Evolutionary conservation across 1,140 invertebrate species (phyloP).

Genomic region (Mactra quadrangularis): DNA sequence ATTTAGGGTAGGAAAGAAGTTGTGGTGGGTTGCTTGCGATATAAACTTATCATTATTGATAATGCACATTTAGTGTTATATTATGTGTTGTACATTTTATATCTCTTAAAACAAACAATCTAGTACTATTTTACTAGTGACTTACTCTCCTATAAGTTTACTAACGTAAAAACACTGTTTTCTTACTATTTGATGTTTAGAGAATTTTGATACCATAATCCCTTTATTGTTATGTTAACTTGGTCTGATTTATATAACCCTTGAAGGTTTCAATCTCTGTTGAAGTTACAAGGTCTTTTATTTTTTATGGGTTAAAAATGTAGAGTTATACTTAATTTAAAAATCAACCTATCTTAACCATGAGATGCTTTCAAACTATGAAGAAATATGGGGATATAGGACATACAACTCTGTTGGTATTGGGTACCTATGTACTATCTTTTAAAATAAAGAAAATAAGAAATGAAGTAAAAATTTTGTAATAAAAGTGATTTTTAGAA

Average conservation of each 20-base stretch:
- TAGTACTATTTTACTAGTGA: constrained; percentile 6
- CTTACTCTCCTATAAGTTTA: constrained; percentile 1
- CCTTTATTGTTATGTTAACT: no score
- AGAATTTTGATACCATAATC: no score
- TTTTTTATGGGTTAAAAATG: no score
- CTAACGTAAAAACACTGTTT: constrained; percentile 20
- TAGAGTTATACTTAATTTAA: no score
- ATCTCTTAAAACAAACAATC: not conserved
- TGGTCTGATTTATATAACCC: no score
- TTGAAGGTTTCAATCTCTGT: not conserved
- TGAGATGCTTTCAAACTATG: constrained; percentile 10
- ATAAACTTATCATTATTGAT: not conserved
- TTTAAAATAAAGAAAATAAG: not conserved
- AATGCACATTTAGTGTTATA: constrained; percentile 8
- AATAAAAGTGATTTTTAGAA: no score
- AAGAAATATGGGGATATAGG: not conserved
- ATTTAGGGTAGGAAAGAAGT: not conserved
- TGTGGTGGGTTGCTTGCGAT: constrained; percentile 30
- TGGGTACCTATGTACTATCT: not conserved
- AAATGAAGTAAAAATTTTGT: not conserved
- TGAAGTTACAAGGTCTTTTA: no score
- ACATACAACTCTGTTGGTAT: constrained; percentile 20
- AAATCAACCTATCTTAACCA: no score
- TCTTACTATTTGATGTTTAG: no score
- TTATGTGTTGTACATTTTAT: constrained; percentile 27